phyloP scores from a whole-genome alignment of 1,140 invertebrate genomes.

The Drosophila erecta region DNA sequence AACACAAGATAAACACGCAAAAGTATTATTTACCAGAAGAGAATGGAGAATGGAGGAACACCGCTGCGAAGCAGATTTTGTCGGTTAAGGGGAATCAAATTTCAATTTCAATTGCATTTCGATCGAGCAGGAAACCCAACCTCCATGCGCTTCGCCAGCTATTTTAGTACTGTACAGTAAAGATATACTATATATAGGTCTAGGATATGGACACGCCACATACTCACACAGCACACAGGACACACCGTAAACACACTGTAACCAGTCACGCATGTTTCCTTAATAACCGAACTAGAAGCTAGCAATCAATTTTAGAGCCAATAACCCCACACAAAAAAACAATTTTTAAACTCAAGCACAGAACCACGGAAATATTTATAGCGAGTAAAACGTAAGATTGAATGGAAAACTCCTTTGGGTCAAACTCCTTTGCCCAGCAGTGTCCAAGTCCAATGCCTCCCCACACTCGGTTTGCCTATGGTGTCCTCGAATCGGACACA shows the following conservation, averaged over 20 bases:
- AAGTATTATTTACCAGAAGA: conserved; percentile 70
- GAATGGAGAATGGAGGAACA: conserved; percentile 18
- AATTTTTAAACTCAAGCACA: conserved; percentile 32
- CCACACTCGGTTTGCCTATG: conserved; percentile 17
- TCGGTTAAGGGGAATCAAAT: conserved; percentile 36
- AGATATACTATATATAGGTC: conserved; percentile 61
- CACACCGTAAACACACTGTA: conserved; percentile 27
- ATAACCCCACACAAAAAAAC: conserved; percentile 11
- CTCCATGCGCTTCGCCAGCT: conserved; percentile 56
- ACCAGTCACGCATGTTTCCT: conserved; percentile 62
- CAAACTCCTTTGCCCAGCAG: neutral
- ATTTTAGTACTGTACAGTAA: conserved; percentile 73
- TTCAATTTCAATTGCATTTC: conserved; percentile 48
- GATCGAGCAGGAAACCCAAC: conserved; percentile 30
- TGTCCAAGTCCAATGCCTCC: conserved; percentile 7
- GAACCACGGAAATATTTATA: conserved; percentile 14
- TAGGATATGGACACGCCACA: conserved; percentile 57
- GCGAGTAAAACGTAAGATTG: conserved; percentile 7
- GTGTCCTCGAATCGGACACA: conserved; percentile 11
- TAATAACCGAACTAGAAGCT: conserved; percentile 67
- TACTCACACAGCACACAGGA: conserved; percentile 21
- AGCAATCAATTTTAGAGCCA: conserved; percentile 54
- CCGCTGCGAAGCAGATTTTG: conserved; percentile 14
- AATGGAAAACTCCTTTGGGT: conserved; percentile 11
- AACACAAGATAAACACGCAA: conserved; percentile 31